Evolutionary conservation across 2,113 vertebrate genomes (phyloP).

Genomic region (Emberiza fucata): DNA sequence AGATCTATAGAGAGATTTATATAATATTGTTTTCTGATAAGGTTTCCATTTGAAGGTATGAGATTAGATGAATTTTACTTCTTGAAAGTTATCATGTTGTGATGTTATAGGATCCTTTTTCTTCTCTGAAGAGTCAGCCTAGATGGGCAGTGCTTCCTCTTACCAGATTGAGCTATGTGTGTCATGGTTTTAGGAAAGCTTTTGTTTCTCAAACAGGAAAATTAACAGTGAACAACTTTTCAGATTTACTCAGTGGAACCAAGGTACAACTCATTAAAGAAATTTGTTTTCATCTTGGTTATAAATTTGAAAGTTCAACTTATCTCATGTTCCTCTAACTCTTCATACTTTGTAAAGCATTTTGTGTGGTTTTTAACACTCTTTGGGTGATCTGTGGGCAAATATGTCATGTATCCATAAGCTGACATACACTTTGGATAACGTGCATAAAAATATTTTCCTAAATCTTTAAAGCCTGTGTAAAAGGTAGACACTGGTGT

Average conservation of each 20-base stretch:
- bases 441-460: background rate
- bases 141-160: background rate
- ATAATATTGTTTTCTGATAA: background rate
- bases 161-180: accelerated
- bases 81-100: background rate
- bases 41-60: background rate
- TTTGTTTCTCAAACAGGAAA: background rate
- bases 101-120: background rate
- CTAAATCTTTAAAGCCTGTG: background rate
- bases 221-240: background rate
- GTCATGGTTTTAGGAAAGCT: background rate
- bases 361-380: background rate
- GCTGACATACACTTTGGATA: background rate
- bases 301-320: background rate
- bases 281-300: background rate
- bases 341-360: background rate
- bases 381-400: background rate
- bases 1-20: background rate
- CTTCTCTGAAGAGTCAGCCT: background rate
- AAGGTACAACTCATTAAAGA: background rate
- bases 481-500: background rate
- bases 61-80: background rate
- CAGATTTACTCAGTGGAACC: background rate
- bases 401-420: background rate
- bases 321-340: background rate